phyloP scores from a whole-genome alignment of 2,113 vertebrate genomes.

The Sisor rabdophorus region DNA sequence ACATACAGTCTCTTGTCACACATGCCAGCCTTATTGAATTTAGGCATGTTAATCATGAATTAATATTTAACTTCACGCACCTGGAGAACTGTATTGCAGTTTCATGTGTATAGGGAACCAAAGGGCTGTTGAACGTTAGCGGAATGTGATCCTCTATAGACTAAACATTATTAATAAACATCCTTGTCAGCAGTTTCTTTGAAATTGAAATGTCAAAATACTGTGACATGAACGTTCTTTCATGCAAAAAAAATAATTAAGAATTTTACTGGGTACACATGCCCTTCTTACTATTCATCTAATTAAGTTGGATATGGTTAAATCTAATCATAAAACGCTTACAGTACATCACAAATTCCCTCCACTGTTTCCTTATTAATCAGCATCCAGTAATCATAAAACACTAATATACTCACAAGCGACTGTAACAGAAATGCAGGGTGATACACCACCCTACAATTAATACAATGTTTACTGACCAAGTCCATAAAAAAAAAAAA shows the following conservation, averaged over 20 bases:
- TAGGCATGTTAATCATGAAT: conserved; percentile 66
- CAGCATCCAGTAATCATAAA: background rate
- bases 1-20: conserved; percentile 46
- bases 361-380: background rate
- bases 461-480: background rate
- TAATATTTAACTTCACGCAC: conserved; percentile 74
- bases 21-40: conserved; percentile 67
- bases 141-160: conserved; percentile 62
- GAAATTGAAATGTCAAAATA: conserved; percentile 11
- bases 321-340: background rate
- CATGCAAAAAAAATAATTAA: too few species aligned
- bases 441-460: background rate
- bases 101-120: conserved; percentile 41
- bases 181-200: conserved; percentile 28
- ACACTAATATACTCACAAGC: background rate
- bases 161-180: conserved; percentile 52
- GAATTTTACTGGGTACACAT: background rate
- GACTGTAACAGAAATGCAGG: too few species aligned
- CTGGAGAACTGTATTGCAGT: conserved; percentile 57
- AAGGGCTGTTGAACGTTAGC: conserved; percentile 62
- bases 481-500: background rate
- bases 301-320: background rate
- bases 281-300: background rate
- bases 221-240: too few species aligned
- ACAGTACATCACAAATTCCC: background rate